phyloP scores from a whole-genome alignment of 2,797 vertebrate genomes.

The Sternarchorhynchus goeldii region DNA sequence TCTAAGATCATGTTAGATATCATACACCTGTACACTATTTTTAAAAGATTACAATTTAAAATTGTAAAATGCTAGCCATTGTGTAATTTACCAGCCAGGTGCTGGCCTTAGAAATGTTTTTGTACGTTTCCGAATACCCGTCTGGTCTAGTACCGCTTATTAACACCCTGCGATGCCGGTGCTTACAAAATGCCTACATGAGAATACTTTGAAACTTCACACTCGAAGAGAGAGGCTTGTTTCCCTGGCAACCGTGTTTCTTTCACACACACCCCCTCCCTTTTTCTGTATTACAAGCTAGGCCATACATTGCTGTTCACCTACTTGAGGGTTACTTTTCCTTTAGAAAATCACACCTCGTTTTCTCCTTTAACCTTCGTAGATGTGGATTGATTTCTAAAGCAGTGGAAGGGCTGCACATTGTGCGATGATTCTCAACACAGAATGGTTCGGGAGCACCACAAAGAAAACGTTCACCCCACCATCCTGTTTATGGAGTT shows the following conservation, averaged over 20 bases:
- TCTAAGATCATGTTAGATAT: too few relatives aligned
- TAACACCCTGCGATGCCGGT: slow-evolving; percentile 45
- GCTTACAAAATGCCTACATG: slow-evolving; percentile 54
- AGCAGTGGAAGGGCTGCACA: slow-evolving; percentile 3
- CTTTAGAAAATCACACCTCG: background rate
- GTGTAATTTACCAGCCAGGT: background rate
- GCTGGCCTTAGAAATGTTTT: background rate
- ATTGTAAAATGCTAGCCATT: too few relatives aligned
- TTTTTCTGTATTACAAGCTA: slow-evolving; percentile 46
- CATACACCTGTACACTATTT: too few relatives aligned
- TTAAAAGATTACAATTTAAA: too few relatives aligned
- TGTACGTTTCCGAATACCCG: background rate
- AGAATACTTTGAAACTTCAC: slow-evolving; percentile 59
- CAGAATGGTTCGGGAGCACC: slow-evolving; percentile 1
- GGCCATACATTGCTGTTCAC: slow-evolving; percentile 39
- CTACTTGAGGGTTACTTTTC: slow-evolving; percentile 29
- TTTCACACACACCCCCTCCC: slow-evolving; percentile 55
- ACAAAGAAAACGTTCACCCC: background rate
- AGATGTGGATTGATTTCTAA: background rate
- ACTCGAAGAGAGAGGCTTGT: slow-evolving; percentile 66
- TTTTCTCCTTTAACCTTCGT: background rate
- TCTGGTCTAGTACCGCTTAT: slow-evolving; percentile 35
- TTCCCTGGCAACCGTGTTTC: slow-evolving; percentile 77
- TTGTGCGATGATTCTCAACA: background rate
- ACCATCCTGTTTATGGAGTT: slow-evolving; percentile 25